Percentiles rank a stretch among this genome's conserved stretches.
These are phyloP conservation scores for Actias luna DNA, from an alignment of 2,888 invertebrate genomes.

Conservation along the genomic window DNA sequence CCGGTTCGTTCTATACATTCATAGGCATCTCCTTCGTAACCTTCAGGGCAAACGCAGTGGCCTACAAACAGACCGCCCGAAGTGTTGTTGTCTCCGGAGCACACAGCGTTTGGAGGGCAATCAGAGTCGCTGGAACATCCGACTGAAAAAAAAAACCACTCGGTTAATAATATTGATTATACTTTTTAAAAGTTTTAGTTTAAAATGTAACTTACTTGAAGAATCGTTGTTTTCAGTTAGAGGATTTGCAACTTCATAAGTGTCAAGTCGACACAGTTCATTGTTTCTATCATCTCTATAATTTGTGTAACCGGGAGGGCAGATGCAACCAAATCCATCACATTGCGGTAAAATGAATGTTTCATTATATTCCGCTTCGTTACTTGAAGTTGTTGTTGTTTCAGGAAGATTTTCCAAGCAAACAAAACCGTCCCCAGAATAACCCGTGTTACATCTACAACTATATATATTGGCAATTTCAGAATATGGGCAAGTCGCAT, in stretches of 20 bases:
- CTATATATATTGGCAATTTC: conserved; percentile 42
- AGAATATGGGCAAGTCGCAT: conserved; percentile 51
- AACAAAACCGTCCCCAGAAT: conserved; percentile 84
- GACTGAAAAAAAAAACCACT: conserved; percentile 72
- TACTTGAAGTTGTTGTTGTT: conserved; percentile 19
- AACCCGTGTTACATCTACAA: conserved; percentile 86
- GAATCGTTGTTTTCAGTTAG: conserved; percentile 35
- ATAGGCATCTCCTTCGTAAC: conserved; percentile 92
- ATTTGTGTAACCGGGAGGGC: conserved; percentile 60
- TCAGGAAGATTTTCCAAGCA: conserved; percentile 22
- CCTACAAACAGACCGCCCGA: conserved; percentile 60
- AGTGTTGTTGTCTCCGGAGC: conserved; percentile 75
- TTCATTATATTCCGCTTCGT: conserved; percentile 62
- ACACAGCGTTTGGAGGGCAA: conserved; percentile 92
- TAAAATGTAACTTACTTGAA: conserved; percentile 46
- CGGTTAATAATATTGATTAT: conserved; percentile 6
- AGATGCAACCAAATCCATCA: conserved; percentile 49
- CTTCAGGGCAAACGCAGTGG: conserved; percentile 90
- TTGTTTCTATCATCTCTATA: conserved; percentile 56
- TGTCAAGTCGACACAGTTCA: conserved; percentile 55
- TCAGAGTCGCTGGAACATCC: conserved; percentile 88
- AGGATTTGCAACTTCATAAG: conserved; percentile 26
- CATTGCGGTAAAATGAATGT: conserved; percentile 61
- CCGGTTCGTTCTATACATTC: conserved; percentile 83
- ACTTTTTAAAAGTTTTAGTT: neutral